Base-by-base conservation (phyloP, 2,797 vertebrate species). In the Picus viridis region DNA sequence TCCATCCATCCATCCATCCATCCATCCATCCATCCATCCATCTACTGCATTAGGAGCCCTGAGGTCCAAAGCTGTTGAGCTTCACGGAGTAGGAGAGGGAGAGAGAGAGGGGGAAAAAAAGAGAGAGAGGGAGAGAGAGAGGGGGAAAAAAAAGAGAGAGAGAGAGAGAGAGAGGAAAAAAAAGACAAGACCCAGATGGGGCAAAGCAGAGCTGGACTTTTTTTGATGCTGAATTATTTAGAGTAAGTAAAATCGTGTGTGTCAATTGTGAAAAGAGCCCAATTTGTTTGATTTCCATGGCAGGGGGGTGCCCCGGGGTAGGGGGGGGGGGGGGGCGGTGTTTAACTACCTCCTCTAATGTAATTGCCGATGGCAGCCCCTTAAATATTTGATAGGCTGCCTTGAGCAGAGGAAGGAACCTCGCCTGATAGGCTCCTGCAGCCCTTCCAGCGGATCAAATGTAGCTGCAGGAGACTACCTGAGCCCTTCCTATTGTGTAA, bases 311-410 rank as follows among this genome's bases (percentile, higher is more conserved):
- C 96, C 98, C 97, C 93, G 96, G 96, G 98, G 98, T 98, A 97
- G 97, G 97, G 98, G 45, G 45, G 17, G 18, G 45, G 43, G 43
- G 43, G 43, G 47, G 47, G 47, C 20, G 97, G 98, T 98, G 98
- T 98, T 98, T 98, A 98, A 98, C 98, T 98, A 98, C 98, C 98
- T 98, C 97, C 98, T 98, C 98, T 98, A 98, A 98, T 98, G 98
- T 98, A 98, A 98, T 98, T 98, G 98, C 98, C 98, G 98, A 97
- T 98, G 98, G 98, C 98, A 98, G 97, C 97, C 96, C 97, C 93
- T 96, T 99, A 98, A 99, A 99, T 99, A 99, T 99, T 99, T 98
- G 97, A 99, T 98, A 93, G 98, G 98, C 98, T 98, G 98, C 98
- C 98, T 98, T 98, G 98, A 97, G 97, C 98, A 98, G 98, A 98